Base-by-base conservation (phyloP, 92 coral and sea anemone species). In the Porites lobata region DNA sequence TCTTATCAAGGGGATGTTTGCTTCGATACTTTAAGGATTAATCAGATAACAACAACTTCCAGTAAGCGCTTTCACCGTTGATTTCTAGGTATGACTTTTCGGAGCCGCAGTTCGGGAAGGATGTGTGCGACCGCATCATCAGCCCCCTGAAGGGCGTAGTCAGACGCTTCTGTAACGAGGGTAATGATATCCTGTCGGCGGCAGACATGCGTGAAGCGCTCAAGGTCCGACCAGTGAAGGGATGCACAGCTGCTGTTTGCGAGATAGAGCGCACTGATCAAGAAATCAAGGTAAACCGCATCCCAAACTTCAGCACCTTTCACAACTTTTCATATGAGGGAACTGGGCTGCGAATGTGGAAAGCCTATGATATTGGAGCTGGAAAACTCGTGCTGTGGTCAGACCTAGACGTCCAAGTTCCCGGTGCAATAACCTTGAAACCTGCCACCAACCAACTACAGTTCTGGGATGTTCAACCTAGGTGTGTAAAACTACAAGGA, bases 181-280 rank as follows among this genome's bases (percentile, higher is more conserved):
- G 82, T 73, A 50, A 86, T 79, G 90, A 86, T 79, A 71, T 86
- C 38, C 72, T 86, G 85, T 76, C 82, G 29, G 84, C 85, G 74
- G 85, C 85, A 76, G 90, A 86, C 58, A 86, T 86, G 85, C 71
- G 64, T 75, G 65, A 73, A 29, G 90, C 90, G 50, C 90, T 77
- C 71, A 71, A 86, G 85, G 85, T 81, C 50, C 56, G 85, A 21
- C 85, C 85, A 62, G 65, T 77, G 62, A 86, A 76, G 66, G 85
- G 90, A 64, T 75, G 82, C 76, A 65, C 90, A 50, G 90, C 90
- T 76, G 77, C 90, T 78, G 90, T 86, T 73, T 86, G 90, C 81
- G 90, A 77, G 77, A 38, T 86, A 47, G 90, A 86, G 24, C 77
- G 57, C 67, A 64, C 19, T 50, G 32, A 64, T 57, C 84, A n/a